These are phyloP conservation scores for Patella ulyssiponensis DNA, from an alignment of 2,888 invertebrate species.

Conservation along the genomic window DNA sequence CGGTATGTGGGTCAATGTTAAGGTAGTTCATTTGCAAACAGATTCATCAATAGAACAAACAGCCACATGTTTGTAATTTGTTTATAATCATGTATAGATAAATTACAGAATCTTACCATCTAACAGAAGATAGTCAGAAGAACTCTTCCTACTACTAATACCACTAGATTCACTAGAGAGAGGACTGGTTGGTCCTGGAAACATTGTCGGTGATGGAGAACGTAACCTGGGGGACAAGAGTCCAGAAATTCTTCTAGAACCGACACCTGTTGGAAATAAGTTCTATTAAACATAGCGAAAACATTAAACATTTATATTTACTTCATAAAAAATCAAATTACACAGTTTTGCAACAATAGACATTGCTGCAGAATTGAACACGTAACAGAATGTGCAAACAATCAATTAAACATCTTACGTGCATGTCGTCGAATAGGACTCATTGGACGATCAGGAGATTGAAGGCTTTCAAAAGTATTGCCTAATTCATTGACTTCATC, in stretches of 20 bases:
- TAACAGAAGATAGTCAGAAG: slow-evolving; percentile 78
- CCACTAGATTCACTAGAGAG: slow-evolving; percentile 84
- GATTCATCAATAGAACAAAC: no score
- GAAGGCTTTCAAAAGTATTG: slow-evolving; percentile 85
- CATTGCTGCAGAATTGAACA: background rate
- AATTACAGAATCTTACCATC: slow-evolving; percentile 59
- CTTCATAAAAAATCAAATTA: background rate
- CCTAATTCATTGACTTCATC: slow-evolving; percentile 94
- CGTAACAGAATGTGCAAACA: background rate
- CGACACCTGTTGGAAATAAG: slow-evolving; percentile 24
- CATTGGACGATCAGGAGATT: slow-evolving; percentile 78
- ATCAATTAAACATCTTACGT: slow-evolving; percentile 30
- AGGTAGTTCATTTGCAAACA: no score
- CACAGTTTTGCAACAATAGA: background rate
- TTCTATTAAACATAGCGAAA: no score
- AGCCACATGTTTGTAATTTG: no score
- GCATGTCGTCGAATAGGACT: slow-evolving; percentile 82
- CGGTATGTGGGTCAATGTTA: no score
- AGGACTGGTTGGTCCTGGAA: slow-evolving; percentile 53
- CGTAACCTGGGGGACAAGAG: slow-evolving; percentile 58
- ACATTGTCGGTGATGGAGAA: slow-evolving; percentile 60
- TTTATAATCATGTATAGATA: no score
- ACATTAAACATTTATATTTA: background rate
- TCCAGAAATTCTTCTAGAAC: slow-evolving; percentile 53
- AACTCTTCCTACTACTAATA: slow-evolving; percentile 91